Evolutionary conservation across 2,797 vertebrate species (phyloP), one percentile per base, ranked within the genome.

Genomic region (Diglossa cyanea): DNA sequence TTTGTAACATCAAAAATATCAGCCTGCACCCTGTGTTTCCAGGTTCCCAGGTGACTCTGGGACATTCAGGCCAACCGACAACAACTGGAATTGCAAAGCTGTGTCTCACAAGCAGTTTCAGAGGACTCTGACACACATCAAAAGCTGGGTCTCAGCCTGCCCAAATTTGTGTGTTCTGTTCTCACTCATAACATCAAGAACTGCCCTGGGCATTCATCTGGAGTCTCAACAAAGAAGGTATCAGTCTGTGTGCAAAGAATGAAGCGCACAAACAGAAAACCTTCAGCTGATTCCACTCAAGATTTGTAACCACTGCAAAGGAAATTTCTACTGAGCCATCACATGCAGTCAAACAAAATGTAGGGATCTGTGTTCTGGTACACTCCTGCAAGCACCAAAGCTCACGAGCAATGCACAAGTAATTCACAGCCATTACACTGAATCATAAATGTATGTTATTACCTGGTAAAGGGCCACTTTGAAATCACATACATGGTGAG

Each of bases 231-330:
- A 75, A 63, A 54, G 40, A 48, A n/a, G 0, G 0, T 3, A n/a
- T 6, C 2, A 1, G 19, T 31, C 23, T n/a, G 28, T 8, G 26
- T 13, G 30, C 40, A 61, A 76, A 65, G 48, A 73, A 53, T 1
- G 0, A 87, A 74, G 24, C 3, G 2, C 11, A 50, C 0, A 0
- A 33, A 81, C 12, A 57, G 33, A 57, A 83, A 68, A 11, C 13
- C 31, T 62, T 39, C 16, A 6, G 31, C 5, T 13, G 47, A 65
- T 62, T 73, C 54, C 31, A 37, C 42, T 1, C 2, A 15, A 48
- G 14, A 37, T 68, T 67, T 60, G 57, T 18, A 63, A 53, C n/a
- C 51, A 4, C 28, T 70, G 55, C 40, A 21, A 58, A 81, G 35
- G 44, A 68, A 94, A 51, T 68, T 39, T 18, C 20, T 4, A n/a